phyloP scores from a whole-genome alignment of 1,140 invertebrate genomes.

The Cherax quadricarinatus region DNA sequence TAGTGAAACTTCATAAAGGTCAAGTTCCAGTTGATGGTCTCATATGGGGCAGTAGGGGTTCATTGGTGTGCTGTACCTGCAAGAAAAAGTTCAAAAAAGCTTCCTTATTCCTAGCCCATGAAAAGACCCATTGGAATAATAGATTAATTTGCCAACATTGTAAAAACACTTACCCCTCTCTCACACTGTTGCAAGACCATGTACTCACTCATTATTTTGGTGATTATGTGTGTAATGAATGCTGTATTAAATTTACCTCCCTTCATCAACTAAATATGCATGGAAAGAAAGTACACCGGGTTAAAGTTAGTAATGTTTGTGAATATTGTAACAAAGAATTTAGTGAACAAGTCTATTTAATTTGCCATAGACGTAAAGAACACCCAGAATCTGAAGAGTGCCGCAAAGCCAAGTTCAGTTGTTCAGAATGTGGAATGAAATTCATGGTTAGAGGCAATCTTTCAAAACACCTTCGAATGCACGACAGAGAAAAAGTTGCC shows the following conservation, averaged over 20 bases:
- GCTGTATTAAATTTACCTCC: slow-evolving; percentile 57
- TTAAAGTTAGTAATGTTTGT: slow-evolving; percentile 34
- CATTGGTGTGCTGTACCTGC: slow-evolving; percentile 44
- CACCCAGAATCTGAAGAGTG: slow-evolving; percentile 61
- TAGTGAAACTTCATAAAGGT: slow-evolving; percentile 55
- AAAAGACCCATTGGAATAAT: slow-evolving; percentile 49
- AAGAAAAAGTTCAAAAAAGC: slow-evolving; percentile 58
- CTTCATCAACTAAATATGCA: slow-evolving; percentile 46
- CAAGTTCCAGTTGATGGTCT: slow-evolving; percentile 52
- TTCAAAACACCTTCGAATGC: slow-evolving; percentile 38
- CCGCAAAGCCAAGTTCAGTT: slow-evolving; percentile 43
- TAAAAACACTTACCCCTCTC: slow-evolving; percentile 38
- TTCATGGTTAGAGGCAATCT: slow-evolving; percentile 59
- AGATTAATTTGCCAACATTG: slow-evolving; percentile 49
- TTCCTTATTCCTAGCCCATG: slow-evolving; percentile 55
- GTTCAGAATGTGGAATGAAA: slow-evolving; percentile 60
- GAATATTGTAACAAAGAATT: slow-evolving; percentile 64
- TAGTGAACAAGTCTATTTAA: slow-evolving; percentile 30
- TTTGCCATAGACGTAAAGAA: slow-evolving; percentile 57
- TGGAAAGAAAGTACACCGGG: slow-evolving; percentile 54
- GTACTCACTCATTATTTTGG: slow-evolving; percentile 62
- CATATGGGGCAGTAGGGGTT: slow-evolving; percentile 40
- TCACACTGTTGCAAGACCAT: slow-evolving; percentile 35
- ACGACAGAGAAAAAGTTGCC: slow-evolving; percentile 34
- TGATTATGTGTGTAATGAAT: slow-evolving; percentile 53